Base-by-base conservation (phyloP, 2,113 vertebrate species). In the Centrocercus urophasianus region DNA sequence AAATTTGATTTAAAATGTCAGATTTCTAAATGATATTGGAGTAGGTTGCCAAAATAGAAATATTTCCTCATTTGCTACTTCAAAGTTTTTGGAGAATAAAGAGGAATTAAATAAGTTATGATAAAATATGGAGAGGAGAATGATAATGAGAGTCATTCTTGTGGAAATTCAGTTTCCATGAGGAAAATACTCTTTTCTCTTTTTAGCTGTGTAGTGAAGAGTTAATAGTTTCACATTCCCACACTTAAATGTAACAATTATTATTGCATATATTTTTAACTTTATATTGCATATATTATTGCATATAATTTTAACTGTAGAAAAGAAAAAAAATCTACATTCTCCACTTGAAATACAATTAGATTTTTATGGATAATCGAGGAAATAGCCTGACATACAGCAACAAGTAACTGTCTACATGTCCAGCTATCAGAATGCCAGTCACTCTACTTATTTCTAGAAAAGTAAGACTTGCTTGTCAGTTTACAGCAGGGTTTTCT, bases 401-500 rank as follows among this genome's bases (percentile, higher is more conserved):
- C 36, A 95, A 48, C 24, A 91, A 52, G 7, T 69, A 54, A 54
- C 52, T 30, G 52, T 30, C 70, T 76, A 64, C 14, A 82, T 54
- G 76, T 59, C 65, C 0, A 20, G 28, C 22, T 86, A 89, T 94
- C 43, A 71, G 71, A 74, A 97, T 91, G 83, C 52, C 60, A 88
- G 76, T 90, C 79, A 95, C 40, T 93, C 66, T 70, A 50, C n/a
- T 56, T 91, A 50, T 30, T 56, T 91, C 77, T 84, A 80, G 47
- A 76, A 82, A 86, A 84, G 40, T 86, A 67, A 87, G 64, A 59
- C 45, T 47, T 81, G 43, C 30, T 83, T 85, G 19, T 75, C 86
- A 32, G 56, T 78, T 93, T 87, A 71, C 87, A 91, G 76, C 56
- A 83, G 54, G 27, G 36, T 40, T 94, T 52, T n/a, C 42, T 94